phyloP scores from a whole-genome alignment of 1,140 invertebrate genomes.

The Apis cerana region DNA sequence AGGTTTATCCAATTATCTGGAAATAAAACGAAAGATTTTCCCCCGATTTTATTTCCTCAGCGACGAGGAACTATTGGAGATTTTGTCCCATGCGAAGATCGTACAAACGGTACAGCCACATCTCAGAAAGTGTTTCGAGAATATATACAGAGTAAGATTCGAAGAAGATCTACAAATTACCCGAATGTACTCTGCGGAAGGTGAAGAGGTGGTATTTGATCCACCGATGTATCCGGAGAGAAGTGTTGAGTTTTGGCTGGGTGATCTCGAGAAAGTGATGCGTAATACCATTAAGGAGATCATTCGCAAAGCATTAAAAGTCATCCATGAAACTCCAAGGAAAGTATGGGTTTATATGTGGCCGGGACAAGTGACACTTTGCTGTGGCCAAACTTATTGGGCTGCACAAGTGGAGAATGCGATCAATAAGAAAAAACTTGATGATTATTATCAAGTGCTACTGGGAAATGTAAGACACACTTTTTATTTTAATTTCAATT shows the following conservation, averaged over 20 bases:
- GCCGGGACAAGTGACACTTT: constrained; percentile 90
- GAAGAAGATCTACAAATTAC: constrained; percentile 86
- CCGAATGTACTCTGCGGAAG: constrained; percentile 89
- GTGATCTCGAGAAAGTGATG: constrained; percentile 86
- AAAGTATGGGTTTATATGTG: constrained; percentile 87
- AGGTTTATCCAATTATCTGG: constrained; percentile 88
- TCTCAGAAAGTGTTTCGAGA: constrained; percentile 90
- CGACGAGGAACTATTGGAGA: constrained; percentile 89
- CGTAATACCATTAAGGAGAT: constrained; percentile 82
- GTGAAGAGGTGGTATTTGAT: constrained; percentile 85
- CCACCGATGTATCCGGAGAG: constrained; percentile 86
- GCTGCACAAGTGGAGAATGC: constrained; percentile 84
- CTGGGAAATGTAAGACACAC: constrained; percentile 68
- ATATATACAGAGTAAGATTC: constrained; percentile 87
- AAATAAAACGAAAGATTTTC: constrained; percentile 87
- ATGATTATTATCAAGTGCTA: constrained; percentile 79
- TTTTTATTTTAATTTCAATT: too few species aligned
- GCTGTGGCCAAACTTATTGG: constrained; percentile 84
- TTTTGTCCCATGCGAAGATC: constrained; percentile 88
- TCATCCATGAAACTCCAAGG: constrained; percentile 79
- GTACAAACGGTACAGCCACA: constrained; percentile 89
- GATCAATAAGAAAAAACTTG: constrained; percentile 78
- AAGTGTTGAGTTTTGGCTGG: constrained; percentile 91
- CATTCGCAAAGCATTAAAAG: constrained; percentile 81
- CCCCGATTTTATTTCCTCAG: constrained; percentile 90